Percentiles rank a stretch among this genome's conserved stretches.
Conservation (phyloP, 2,113 vertebrate genomes). For the Neolamprologus devosi region DNA sequence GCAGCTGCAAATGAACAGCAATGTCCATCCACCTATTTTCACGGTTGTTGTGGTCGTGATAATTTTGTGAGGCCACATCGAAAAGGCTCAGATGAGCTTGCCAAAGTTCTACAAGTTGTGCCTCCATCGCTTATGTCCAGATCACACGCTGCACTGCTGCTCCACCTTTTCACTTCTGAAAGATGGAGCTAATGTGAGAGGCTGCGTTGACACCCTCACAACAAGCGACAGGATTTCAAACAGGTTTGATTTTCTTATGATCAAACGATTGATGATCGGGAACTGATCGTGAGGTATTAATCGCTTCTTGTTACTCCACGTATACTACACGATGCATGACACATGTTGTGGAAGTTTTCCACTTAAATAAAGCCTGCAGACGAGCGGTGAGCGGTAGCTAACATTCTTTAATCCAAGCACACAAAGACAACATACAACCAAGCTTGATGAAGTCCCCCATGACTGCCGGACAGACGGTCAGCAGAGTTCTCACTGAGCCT, state of each 20-base stretch:
- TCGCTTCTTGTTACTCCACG: neutral
- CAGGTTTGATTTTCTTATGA: rapidly evolving
- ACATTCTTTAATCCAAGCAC: too few relatives aligned
- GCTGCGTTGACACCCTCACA: rapidly evolving
- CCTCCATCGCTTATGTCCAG: neutral
- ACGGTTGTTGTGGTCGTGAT: neutral
- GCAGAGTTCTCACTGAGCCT: too few relatives aligned
- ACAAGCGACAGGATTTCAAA: neutral
- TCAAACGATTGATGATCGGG: neutral
- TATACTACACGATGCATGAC: neutral
- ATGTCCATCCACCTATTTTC: neutral
- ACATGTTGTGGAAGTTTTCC: too few relatives aligned
- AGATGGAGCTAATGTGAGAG: neutral
- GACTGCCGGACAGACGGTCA: too few relatives aligned
- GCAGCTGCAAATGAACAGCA: neutral
- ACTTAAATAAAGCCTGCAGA: too few relatives aligned
- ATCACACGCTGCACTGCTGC: neutral
- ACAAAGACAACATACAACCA: too few relatives aligned
- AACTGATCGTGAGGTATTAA: neutral
- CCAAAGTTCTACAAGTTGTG: neutral
- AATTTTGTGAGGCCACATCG: neutral
- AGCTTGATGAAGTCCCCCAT: too few relatives aligned
- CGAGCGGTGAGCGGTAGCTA: too few relatives aligned
- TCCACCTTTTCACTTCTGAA: neutral
- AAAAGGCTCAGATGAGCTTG: neutral